phyloP scores from a whole-genome alignment of 2,888 invertebrate species.

The Microctonus hyperodae region DNA sequence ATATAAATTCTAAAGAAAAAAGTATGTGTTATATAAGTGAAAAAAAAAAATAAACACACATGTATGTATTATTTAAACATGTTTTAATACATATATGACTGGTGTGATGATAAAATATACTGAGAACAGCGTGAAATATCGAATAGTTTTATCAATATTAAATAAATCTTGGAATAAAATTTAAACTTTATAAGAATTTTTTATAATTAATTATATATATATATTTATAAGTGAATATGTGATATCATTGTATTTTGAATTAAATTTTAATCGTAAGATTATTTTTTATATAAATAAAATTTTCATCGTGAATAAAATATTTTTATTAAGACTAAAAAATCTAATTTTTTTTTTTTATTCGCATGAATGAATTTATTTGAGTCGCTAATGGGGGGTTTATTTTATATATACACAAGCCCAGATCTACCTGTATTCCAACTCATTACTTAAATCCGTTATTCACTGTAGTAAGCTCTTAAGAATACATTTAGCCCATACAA shows the following conservation, averaged over 20 bases:
- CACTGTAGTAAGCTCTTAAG: slow-evolving; percentile 1
- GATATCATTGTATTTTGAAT: too few species aligned
- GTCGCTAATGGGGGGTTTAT: neutral
- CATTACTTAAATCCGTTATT: slow-evolving; percentile 4
- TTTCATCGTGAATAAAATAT: neutral
- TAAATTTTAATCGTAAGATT: too few species aligned
- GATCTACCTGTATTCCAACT: neutral
- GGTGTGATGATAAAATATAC: too few species aligned
- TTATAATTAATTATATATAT: too few species aligned
- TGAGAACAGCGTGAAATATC: too few species aligned
- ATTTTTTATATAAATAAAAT: neutral
- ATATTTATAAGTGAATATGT: too few species aligned
- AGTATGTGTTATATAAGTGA: neutral
- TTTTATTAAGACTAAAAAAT: neutral
- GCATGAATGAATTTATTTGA: slow-evolving; percentile 14
- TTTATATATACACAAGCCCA: neutral
- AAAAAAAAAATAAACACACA: too few species aligned
- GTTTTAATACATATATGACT: too few species aligned
- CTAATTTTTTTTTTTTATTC: neutral
- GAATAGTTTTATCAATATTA: too few species aligned
- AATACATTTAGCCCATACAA: neutral
- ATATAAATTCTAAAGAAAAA: slow-evolving; percentile 33
- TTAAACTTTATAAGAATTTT: too few species aligned
- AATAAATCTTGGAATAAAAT: too few species aligned
- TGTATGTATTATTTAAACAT: too few species aligned